phyloP scores from a whole-genome alignment of 2,888 invertebrate genomes.

The Eupithecia subfuscata region DNA sequence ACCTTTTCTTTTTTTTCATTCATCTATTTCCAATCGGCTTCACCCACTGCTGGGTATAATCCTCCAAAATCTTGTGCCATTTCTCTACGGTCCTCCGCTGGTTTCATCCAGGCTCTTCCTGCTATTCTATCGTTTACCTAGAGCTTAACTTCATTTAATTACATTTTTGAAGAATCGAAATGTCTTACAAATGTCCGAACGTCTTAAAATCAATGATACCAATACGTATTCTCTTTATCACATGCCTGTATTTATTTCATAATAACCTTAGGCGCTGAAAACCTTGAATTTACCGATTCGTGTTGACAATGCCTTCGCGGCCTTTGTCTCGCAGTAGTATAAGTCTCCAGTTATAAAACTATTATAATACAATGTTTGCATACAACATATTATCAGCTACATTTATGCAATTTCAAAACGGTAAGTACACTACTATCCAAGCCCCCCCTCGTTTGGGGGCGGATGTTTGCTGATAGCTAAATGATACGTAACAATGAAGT shows the following conservation, averaged over 20 bases:
- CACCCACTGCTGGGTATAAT: neutral
- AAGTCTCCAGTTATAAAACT: constrained; percentile 23
- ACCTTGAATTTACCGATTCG: constrained; percentile 32
- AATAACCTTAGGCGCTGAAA: constrained; percentile 12
- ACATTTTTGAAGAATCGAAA: neutral
- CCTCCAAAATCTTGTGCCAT: neutral
- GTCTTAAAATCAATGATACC: neutral
- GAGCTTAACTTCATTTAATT: neutral
- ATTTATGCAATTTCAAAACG: neutral
- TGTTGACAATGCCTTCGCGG: constrained; percentile 27
- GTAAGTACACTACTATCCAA: no score
- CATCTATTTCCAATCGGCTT: no score
- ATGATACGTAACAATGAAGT: constrained; percentile 3
- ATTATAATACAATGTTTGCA: constrained; percentile 18
- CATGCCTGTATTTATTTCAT: neutral
- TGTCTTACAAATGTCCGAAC: neutral
- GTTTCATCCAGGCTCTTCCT: no score
- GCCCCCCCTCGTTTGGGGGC: no score
- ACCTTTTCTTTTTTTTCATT: neutral
- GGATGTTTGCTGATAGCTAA: neutral
- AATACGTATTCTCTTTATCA: neutral
- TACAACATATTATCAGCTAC: constrained; percentile 15
- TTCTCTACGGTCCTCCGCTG: neutral
- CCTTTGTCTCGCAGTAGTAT: constrained; percentile 26
- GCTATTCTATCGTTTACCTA: no score